Evolutionary conservation across 2,888 invertebrate species (phyloP), one percentile per base, ranked within the genome.

Genomic region (Drosophila algonquin): DNA sequence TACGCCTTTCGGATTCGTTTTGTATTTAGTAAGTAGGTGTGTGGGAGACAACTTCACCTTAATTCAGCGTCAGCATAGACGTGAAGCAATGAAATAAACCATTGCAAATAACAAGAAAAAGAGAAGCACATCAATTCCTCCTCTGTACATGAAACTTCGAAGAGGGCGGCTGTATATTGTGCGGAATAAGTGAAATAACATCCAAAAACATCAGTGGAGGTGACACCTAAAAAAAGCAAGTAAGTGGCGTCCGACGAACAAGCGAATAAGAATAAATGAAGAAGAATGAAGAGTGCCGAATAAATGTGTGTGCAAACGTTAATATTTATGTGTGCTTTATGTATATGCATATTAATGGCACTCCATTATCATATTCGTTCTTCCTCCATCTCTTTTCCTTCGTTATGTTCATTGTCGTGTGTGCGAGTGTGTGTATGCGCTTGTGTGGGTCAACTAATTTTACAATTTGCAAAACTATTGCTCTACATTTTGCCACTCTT

Each of bases 361-460:
- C 56, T 45, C 32, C 56, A 73, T 73, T 81, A 72, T 78, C 72
- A 58, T 60, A 64, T 46, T n/a, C 21, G 12, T 27, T 47, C 24
- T 32, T 65, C 32, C 73, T 40, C 50, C 50, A 12, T 24, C 74
- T 44, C n/a, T 35, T 30, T 18, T 57, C 9, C 40, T 40, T 40
- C 14, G 7, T 44, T 46, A 24, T 24, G 16, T 59, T 10, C 14
- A 45, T n/a, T 14, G 14, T 3, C 44, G 52, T 14, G 18, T 24
- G 54, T 46, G 27, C 40, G 12, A 18, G n/a, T 45, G 18, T 47
- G 27, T 18, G 50, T 9, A 46, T 44, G 35, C 47, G 48, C 24
- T 50, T n/a, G 40, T 40, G 2, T 40, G 6, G 14, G 40, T 40
- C 40, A n/a, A n/a, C 40, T n/a, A 40, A 30, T 55, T 55, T 67